phyloP scores from a whole-genome alignment of 1,140 invertebrate genomes.

The Hestina assimilis region DNA sequence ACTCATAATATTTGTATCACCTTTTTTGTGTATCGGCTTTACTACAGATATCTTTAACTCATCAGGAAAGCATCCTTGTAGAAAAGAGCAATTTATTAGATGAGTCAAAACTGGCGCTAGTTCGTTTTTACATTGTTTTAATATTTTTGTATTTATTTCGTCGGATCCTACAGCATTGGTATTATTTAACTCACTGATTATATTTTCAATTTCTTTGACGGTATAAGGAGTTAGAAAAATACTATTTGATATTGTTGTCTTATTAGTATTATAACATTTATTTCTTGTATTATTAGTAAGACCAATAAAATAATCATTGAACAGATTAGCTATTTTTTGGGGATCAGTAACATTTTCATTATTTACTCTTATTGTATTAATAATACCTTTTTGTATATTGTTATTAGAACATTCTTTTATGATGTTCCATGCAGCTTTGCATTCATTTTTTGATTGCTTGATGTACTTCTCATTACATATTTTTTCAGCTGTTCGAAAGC shows the following conservation, averaged over 20 bases:
- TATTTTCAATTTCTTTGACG: no score
- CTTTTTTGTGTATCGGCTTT: neutral
- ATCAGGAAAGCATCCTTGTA: neutral
- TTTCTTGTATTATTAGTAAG: neutral
- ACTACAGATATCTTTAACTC: neutral
- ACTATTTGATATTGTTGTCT: neutral
- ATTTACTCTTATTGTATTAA: neutral
- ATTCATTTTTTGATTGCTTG: neutral
- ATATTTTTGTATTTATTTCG: neutral
- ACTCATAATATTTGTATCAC: neutral
- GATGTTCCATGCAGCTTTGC: neutral
- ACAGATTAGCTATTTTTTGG: neutral
- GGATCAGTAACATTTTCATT: neutral
- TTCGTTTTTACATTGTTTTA: neutral
- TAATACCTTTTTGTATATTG: neutral
- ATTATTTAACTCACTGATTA: no score
- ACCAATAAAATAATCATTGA: neutral
- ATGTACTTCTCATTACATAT: neutral
- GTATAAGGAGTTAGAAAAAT: no score
- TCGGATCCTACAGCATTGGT: neutral
- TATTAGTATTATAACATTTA: neutral
- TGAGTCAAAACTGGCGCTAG: neutral
- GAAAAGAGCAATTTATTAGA: neutral
- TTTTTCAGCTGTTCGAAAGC: neutral
- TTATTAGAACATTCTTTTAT: neutral